Conservation (phyloP, 92 coral and sea anemone genomes). For the Virgularia gustaviana region DNA sequence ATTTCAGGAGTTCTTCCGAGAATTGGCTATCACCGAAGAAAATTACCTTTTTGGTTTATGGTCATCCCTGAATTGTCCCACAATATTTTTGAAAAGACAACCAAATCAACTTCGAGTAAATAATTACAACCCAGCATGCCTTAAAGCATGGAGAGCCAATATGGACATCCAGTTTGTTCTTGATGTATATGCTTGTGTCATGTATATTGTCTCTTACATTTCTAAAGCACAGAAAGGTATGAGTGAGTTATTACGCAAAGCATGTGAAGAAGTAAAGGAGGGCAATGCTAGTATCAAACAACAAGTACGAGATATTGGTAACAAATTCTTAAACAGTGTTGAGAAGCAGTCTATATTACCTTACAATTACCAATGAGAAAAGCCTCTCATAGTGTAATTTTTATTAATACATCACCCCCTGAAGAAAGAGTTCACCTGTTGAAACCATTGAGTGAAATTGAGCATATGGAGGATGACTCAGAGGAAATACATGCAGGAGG, state of each 20-base stretch:
- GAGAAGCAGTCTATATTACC: constrained; percentile 29
- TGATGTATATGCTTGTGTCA: constrained; percentile 64
- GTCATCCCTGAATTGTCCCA: constrained; percentile 39
- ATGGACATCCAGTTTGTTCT: constrained; percentile 67
- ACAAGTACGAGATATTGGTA: no score
- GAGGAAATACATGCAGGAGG: constrained; percentile 53
- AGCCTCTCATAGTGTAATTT: constrained; percentile 36
- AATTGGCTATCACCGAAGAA: constrained; percentile 37
- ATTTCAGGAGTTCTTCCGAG: constrained; percentile 44
- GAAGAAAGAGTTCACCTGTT: constrained; percentile 44
- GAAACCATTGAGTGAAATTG: constrained; percentile 39
- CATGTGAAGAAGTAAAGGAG: constrained; percentile 52
- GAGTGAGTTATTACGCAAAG: constrained; percentile 58
- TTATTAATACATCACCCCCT: constrained; percentile 54
- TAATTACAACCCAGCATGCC: constrained; percentile 46
- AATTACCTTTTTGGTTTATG: no score
- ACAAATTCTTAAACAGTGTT: constrained; percentile 41
- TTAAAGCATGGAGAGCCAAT: constrained; percentile 64
- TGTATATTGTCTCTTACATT: constrained; percentile 55
- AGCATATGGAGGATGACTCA: constrained; percentile 50
- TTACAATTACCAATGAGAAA: constrained; percentile 41
- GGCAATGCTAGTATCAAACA: no score
- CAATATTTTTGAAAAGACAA: constrained; percentile 53
- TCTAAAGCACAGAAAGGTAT: constrained; percentile 69
- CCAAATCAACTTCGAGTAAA: constrained; percentile 62